A percentile compares a stretch with the other conserved stretches of the same genome.
phyloP scores from a whole-genome alignment of 2,888 invertebrate genomes.

The Agrotis exclamationis region DNA sequence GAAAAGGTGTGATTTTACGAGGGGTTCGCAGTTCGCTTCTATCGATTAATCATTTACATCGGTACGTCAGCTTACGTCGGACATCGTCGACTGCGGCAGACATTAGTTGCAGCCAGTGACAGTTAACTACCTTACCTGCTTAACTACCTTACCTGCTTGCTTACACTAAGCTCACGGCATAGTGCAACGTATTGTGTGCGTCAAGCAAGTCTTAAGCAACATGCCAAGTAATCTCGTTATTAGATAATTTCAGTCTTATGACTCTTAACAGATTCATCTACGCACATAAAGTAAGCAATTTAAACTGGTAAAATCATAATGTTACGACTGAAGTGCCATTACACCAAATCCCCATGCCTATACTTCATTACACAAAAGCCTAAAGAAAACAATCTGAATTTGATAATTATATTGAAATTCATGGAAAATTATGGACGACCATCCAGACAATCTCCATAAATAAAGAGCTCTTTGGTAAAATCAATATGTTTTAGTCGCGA shows the following conservation, averaged over 20 bases:
- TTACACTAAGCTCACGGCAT: constrained; percentile 9
- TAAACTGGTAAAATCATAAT: constrained; percentile 15
- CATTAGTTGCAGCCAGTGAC: background rate
- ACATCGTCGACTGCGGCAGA: background rate
- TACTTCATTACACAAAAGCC: background rate
- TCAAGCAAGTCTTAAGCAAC: constrained; percentile 2
- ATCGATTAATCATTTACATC: constrained; percentile 40
- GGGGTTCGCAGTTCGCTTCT: constrained; percentile 33
- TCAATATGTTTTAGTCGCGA: constrained; percentile 24
- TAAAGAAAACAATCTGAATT: background rate
- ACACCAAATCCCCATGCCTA: constrained; percentile 8
- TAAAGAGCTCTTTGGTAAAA: constrained; percentile 23
- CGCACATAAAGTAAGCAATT: constrained; percentile 8
- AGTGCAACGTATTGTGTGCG: background rate
- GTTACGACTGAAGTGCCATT: constrained; percentile 2
- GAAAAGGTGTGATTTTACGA: constrained; percentile 83
- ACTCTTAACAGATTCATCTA: constrained; percentile 1
- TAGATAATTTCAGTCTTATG: background rate
- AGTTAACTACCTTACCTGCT: background rate
- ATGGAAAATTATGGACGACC: constrained; percentile 6
- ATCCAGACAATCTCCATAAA: constrained; percentile 15
- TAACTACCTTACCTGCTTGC: background rate
- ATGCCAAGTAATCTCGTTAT: constrained; percentile 1
- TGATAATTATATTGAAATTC: constrained; percentile 15
- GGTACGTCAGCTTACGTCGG: background rate